phyloP scores from a whole-genome alignment of 2,888 invertebrate genomes.

The Rhyacophila evoluta region DNA sequence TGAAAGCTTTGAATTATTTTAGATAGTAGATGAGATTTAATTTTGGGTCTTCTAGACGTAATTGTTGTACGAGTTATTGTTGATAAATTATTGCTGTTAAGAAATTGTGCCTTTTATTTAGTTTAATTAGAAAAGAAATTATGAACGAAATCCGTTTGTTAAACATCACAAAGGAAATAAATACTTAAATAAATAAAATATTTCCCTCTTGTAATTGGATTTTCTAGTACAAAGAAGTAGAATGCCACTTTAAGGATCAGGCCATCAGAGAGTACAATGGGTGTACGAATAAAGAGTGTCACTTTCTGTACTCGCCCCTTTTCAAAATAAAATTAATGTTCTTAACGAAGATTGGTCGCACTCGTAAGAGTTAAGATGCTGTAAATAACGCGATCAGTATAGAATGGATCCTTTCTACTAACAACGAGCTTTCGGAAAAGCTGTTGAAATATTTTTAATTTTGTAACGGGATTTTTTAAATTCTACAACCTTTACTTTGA shows the following conservation, averaged over 20 bases:
- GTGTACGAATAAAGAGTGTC: conserved; percentile 41
- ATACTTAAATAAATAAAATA: conserved; percentile 11
- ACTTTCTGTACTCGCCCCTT: conserved; percentile 34
- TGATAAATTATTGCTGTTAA: neutral
- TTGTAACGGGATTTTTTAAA: too few relatives aligned
- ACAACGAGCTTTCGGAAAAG: neutral
- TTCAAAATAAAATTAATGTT: conserved; percentile 50
- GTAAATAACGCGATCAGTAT: conserved; percentile 48
- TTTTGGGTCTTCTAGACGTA: too few relatives aligned
- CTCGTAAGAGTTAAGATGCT: conserved; percentile 17
- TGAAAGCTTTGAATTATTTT: too few relatives aligned
- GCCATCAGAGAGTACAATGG: conserved; percentile 23
- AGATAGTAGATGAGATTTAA: too few relatives aligned
- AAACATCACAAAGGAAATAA: neutral
- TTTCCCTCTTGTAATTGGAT: conserved; percentile 42
- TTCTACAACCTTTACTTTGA: too few relatives aligned
- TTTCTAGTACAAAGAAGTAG: conserved; percentile 34
- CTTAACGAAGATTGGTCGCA: conserved; percentile 33
- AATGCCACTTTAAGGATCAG: conserved; percentile 28
- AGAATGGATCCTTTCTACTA: neutral
- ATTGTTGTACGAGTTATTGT: too few relatives aligned
- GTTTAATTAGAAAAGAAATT: neutral
- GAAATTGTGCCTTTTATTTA: neutral
- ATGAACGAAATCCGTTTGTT: neutral
- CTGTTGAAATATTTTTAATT: too few relatives aligned